Evolutionary conservation across 1,140 invertebrate species (phyloP).

Genomic region (Lethocerus indicus): DNA sequence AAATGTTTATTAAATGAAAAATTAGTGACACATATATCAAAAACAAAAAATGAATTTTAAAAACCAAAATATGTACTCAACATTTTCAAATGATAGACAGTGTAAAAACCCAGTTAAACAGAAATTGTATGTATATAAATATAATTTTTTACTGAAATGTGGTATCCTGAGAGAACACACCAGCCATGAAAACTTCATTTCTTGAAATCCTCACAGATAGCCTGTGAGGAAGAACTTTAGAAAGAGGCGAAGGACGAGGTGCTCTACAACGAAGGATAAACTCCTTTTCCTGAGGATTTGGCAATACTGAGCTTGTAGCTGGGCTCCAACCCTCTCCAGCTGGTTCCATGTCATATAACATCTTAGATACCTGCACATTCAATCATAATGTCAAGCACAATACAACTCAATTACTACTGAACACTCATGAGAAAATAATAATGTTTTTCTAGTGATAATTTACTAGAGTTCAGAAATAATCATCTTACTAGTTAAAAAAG

Average conservation of each 20-base stretch:
- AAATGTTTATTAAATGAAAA: neutral
- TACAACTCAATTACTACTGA: too few relatives aligned
- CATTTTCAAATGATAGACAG: neutral
- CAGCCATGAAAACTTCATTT: slow-evolving; percentile 15
- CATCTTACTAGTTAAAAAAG: too few relatives aligned
- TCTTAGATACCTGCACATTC: too few relatives aligned
- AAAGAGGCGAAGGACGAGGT: slow-evolving; percentile 13
- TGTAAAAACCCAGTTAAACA: neutral
- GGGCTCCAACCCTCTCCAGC: too few relatives aligned
- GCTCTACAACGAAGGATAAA: slow-evolving; percentile 15
- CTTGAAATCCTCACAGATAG: slow-evolving; percentile 11
- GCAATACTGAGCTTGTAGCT: too few relatives aligned
- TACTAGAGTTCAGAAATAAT: too few relatives aligned
- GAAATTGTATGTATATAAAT: neutral
- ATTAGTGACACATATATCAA: neutral
- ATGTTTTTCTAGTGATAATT: too few relatives aligned
- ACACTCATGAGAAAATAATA: too few relatives aligned
- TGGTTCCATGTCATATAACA: too few relatives aligned
- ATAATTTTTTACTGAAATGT: slow-evolving; percentile 11
- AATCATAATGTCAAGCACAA: too few relatives aligned
- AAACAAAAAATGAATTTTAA: neutral
- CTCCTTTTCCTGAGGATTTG: slow-evolving; percentile 14
- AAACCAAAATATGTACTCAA: neutral
- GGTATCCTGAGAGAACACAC: slow-evolving; percentile 16
- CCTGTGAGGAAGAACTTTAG: slow-evolving; percentile 13